Base-by-base conservation (phyloP, 53 echinoderm and acorn worm species). In the Patiria pectinifera region DNA sequence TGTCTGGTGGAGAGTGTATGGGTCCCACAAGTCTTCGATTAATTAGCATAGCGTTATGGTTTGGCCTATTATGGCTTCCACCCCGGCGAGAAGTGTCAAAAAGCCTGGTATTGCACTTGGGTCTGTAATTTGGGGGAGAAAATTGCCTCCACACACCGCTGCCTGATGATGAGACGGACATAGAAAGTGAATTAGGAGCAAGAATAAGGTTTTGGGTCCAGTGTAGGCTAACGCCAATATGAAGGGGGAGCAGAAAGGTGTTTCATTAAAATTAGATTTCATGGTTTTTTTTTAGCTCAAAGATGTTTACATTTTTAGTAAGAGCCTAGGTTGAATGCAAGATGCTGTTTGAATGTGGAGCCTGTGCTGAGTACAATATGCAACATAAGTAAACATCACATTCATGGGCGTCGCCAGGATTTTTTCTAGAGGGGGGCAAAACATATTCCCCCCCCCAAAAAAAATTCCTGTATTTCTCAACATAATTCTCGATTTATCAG, bases 11-110 rank as follows among this genome's bases (percentile, higher is more conserved):
- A 76, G 25, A 8, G 19, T 78, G 45, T 78, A 85, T 26, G 24
- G 53, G 24, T 78, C 78, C 78, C 89, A 78, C 61, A 78, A 77
- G 78, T 89, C 88, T 63, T 19, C 43, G 78, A 35, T 89, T 89
- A 89, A 89, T 89, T 89, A 89, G 89, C 89, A 89, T 89, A 76
- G 62, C 62, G 76, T 89, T 77, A 61, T 77, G 61, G 89, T 35
- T 14, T 83, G 58, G 59, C 24, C 44, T 53, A 10, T 15, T 9
- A 88, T 4, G 48, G 15, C 47, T 75, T 22, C 12, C 62, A 18
- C 35, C 78, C 46, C 86, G 11, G 59, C 11, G 44, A 78, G 46
- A 89, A 62, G 89, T 89, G 89, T 89, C 48, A 89, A 78, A 89
- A 89, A 60, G 62, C 78, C 89, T 78, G 89, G 89, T 89, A 89